Base-by-base conservation (phyloP, 2,113 vertebrate species). In the Uria lomvia region DNA sequence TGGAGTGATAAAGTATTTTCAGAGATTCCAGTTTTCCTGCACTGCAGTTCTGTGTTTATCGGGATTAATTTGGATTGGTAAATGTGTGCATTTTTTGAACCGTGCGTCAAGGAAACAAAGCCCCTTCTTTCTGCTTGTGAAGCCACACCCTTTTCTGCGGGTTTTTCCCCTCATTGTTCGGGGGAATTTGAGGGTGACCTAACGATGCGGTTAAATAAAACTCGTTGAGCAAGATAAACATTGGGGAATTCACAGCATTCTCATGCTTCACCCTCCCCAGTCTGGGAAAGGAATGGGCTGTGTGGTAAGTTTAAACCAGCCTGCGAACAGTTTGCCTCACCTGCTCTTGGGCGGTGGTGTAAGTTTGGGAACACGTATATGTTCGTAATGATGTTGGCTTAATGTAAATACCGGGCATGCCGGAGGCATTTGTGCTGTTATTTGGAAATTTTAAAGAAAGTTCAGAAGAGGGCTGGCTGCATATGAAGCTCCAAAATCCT, bases 111-210 rank as follows among this genome's bases (percentile, higher is more conserved):
- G 95, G 96, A 93, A 97, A 96, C 96, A 97, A 95, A 97, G 94
- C 97, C 95, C 96, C 95, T 98, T 96, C 93, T 98, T 87, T 96
- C 79, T 90, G 13, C 96, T 96, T 13, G 53, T 78, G 96, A 98
- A 90, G 94, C 92, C 94, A 40, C 97, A 96, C 98, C 97, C 97
- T 97, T 95, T 96, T 86, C 88, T 97, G 97, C 89, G 95, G 95
- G 97, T 98, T 98, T 98, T 97, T 72, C 97, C 96, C 98, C 92
- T 97, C 96, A 92, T 97, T 97, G 95, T 97, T 97, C 67, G 38
- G 96, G 95, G 94, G 96, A 98, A 98, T 98, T 97, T 98, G 93
- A 97, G 96, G 93, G 97, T 97, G 97, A 98, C 97, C 96, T 96
- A 98, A 98, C 92, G 85, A 97, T 96, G 92, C 66, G 89, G 96